Conservation (phyloP, 2,113 vertebrate genomes). For the Hiodon tergisus region DNA sequence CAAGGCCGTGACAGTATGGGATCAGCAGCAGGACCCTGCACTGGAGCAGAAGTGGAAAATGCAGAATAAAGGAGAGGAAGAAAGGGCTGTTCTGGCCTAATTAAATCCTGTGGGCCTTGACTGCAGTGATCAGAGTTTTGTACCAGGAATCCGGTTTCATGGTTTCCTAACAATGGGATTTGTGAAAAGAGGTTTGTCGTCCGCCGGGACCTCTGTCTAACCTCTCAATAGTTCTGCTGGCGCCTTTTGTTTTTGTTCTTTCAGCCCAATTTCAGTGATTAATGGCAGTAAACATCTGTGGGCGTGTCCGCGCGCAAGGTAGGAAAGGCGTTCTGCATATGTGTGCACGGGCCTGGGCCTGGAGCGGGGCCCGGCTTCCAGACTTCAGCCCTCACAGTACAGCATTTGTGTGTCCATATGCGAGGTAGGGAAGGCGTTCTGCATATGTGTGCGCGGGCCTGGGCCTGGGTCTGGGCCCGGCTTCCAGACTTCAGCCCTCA, state of each 20-base stretch:
- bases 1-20: neutral
- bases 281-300: slow-evolving; percentile 15
- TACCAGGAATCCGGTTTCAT: slow-evolving; percentile 70
- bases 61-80: slow-evolving; percentile 47
- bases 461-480: too few relatives aligned
- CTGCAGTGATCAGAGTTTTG: slow-evolving; percentile 68
- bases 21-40: neutral
- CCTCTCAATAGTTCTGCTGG: slow-evolving; percentile 48
- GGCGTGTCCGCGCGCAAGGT: neutral
- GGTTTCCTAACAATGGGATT: slow-evolving; percentile 72
- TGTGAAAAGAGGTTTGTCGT: slow-evolving; percentile 63
- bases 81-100: slow-evolving; percentile 66
- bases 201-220: slow-evolving; percentile 53
- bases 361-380: too few relatives aligned
- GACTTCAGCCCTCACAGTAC: too few relatives aligned
- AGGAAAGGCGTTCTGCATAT: neutral
- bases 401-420: neutral
- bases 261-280: slow-evolving; percentile 59
- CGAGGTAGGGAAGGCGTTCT: neutral
- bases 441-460: neutral
- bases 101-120: slow-evolving; percentile 69
- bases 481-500: too few relatives aligned
- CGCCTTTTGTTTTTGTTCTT: slow-evolving; percentile 45
- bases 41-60: slow-evolving; percentile 31
- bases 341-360: neutral